Base-by-base conservation (phyloP, 2,888 invertebrate species). In the Drosophila koepferae region DNA sequence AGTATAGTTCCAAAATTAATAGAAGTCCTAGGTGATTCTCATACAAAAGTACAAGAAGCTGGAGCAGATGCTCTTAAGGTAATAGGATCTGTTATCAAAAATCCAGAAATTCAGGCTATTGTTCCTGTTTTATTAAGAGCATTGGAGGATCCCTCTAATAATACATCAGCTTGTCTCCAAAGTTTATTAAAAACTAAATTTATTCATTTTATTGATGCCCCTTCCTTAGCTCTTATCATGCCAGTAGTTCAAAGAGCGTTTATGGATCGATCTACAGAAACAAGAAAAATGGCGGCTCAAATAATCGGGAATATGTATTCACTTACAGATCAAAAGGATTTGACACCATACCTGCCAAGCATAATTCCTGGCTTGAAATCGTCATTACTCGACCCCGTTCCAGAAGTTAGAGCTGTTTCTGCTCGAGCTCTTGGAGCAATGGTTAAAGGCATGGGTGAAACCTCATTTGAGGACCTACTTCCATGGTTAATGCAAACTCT, bases 261-360 rank as follows among this genome's bases (percentile, higher is more conserved):
- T 94, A 97, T 98, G 94, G 99, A 99, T 94, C 95, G 99, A 75
- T 98, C 98, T 58, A 99, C 99, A 0, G 99, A 99, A 94, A 99
- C 99, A 0, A 95, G 99, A 86, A 98, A 99, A 94, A 99, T 99
- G 98, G 98, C 99, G 2, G 99, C 99, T 4, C 99, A 99, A 94
- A 99, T 99, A 92, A 99, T 99, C 86, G 99, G 99, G 67, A 99
- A 99, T 93, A 99, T 99, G 98, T 99, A 99, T 94, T 99, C 99
- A 1, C 94, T 99, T 53, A 99, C 99, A 0, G 99, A 99, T 94
- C 99, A 99, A 93, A 99, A 99, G 94, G 99, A 99, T 93, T 94
- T 99, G 76, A 96, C 97, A 81, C 99, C 99, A 0, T 99, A 99
- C 93, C 94, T 99, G 89, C 98, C 98, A 1, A 98, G 97, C 56